These are phyloP conservation scores for Scaptomyza cyrtandrae DNA, from an alignment of 2,888 invertebrate species.

Conservation along the genomic window DNA sequence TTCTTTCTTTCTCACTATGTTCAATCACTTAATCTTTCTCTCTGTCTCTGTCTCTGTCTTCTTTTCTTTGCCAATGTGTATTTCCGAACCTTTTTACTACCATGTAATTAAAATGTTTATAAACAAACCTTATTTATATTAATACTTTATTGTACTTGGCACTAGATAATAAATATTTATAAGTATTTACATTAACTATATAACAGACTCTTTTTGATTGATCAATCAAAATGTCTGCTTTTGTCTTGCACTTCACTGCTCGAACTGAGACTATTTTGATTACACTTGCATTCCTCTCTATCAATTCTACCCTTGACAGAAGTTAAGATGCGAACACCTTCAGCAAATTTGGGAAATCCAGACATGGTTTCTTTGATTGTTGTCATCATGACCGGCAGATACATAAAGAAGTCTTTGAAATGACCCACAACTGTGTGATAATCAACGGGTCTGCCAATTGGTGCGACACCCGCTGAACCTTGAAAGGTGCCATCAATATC, in stretches of 20 bases:
- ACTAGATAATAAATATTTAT: constrained; percentile 25
- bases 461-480: constrained; percentile 21
- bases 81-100: no score
- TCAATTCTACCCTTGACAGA: constrained; percentile 61
- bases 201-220: not conserved
- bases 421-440: constrained; percentile 80
- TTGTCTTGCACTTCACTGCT: constrained; percentile 68
- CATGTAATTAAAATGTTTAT: no score
- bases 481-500: constrained; percentile 58
- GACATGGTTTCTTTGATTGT: constrained; percentile 81
- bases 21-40: no score
- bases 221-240: constrained; percentile 62
- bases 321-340: constrained; percentile 77
- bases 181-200: constrained; percentile 42
- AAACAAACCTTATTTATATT: not conserved
- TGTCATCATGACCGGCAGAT: constrained; percentile 83
- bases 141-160: constrained; percentile 17
- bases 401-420: constrained; percentile 83
- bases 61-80: no score
- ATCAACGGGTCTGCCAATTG: constrained; percentile 58
- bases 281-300: constrained; percentile 77
- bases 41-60: no score
- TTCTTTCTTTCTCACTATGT: no score
- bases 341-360: constrained; percentile 81
- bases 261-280: constrained; percentile 33